Evolutionary conservation across 2,113 vertebrate genomes (phyloP).

Genomic region (Cynocephalus volans): DNA sequence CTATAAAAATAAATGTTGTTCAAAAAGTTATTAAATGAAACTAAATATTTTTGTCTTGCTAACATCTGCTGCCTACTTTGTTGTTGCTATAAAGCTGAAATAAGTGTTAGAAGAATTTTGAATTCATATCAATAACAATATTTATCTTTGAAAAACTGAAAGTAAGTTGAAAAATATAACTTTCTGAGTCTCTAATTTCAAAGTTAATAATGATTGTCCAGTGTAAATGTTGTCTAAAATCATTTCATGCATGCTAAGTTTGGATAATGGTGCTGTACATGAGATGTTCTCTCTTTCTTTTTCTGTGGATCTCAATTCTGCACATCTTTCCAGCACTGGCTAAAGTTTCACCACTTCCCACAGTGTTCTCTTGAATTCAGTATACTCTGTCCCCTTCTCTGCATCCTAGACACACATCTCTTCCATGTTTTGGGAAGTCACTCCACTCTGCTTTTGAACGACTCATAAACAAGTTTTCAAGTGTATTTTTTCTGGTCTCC

Average conservation of each 20-base stretch:
- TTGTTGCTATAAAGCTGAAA: slow-evolving; percentile 27
- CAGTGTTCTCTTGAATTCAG: background rate
- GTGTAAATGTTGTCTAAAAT: background rate
- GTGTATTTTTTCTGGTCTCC: background rate
- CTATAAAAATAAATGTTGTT: slow-evolving; percentile 6
- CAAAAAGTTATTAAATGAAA: slow-evolving; percentile 27
- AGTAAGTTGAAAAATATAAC: background rate
- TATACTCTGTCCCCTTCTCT: background rate
- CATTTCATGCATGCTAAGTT: background rate
- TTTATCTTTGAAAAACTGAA: background rate
- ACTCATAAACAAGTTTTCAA: background rate
- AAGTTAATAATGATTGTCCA: background rate
- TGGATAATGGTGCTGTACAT: background rate
- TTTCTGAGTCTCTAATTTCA: background rate
- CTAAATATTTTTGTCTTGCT: background rate
- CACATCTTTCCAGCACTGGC: background rate
- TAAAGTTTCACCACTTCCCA: background rate
- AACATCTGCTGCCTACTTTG: slow-evolving; percentile 16
- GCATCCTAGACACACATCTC: background rate
- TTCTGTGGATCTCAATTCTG: background rate
- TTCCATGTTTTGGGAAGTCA: background rate
- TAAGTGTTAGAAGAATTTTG: background rate
- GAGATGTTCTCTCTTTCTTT: background rate
- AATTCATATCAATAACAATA: background rate
- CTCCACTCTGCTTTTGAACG: background rate